A percentile compares a stretch with the other conserved stretches of the same genome.
Evolutionary conservation across 1,140 invertebrate species (phyloP).

Genomic region (Drosophila ficusphila): DNA sequence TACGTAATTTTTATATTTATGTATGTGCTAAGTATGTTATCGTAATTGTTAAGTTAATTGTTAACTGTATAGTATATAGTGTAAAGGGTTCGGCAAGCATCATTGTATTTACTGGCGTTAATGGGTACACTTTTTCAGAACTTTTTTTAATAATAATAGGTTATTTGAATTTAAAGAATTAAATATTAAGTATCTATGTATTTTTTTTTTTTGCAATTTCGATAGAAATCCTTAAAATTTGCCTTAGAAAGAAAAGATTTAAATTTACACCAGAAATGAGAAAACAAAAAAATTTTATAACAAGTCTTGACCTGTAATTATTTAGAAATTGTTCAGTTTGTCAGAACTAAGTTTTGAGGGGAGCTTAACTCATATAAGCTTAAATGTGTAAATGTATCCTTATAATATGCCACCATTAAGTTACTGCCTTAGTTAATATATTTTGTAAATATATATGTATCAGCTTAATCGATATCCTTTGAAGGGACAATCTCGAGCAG

Average conservation of each 20-base stretch:
- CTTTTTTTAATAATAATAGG: not conserved
- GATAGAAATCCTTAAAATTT: too few species aligned
- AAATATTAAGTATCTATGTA: too few species aligned
- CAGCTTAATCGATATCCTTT: constrained; percentile 33
- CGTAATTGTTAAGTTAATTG: constrained; percentile 57
- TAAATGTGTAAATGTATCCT: not conserved
- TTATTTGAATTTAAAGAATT: too few species aligned
- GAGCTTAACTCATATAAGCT: too few species aligned
- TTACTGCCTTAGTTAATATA: constrained; percentile 6
- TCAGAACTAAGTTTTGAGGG: too few species aligned
- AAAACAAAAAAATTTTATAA: too few species aligned
- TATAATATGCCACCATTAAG: constrained; percentile 24
- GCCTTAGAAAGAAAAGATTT: too few species aligned
- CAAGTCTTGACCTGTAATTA: too few species aligned
- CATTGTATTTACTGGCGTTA: not conserved
- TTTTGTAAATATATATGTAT: constrained; percentile 7
- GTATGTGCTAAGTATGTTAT: constrained; percentile 68
- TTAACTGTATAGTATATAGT: constrained; percentile 34
- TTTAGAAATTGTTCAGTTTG: too few species aligned
- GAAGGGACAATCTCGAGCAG: not conserved
- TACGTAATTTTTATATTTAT: constrained; percentile 55
- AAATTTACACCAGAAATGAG: too few species aligned
- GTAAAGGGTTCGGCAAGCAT: not conserved
- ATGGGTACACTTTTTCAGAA: not conserved
- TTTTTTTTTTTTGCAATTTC: too few species aligned